Evolutionary conservation across 2,797 vertebrate species (phyloP).

Genomic region (Spheniscus humboldti): DNA sequence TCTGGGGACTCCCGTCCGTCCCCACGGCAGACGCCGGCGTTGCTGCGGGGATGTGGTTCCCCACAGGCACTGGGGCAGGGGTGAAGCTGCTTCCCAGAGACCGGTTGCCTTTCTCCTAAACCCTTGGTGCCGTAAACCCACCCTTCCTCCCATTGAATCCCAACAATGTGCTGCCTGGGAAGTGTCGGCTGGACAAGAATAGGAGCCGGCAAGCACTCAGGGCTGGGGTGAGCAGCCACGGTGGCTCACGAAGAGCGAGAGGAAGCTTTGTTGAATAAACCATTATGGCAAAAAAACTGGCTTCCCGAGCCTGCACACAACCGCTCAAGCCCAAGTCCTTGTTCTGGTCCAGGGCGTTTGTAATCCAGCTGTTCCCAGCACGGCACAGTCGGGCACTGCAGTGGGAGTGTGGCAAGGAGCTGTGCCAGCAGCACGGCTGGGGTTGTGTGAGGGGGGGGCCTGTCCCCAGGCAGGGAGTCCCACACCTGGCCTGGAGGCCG

Average conservation of each 20-base stretch:
- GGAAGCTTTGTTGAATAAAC: conserved; percentile 21
- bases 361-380: neutral
- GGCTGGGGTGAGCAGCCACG: neutral
- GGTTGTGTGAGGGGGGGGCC: neutral
- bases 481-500: rapidly evolving
- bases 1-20: rapidly evolving
- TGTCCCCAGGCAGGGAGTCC: neutral
- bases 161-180: conserved; percentile 55
- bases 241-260: neutral
- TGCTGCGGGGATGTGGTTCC: neutral
- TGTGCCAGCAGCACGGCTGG: rapidly evolving
- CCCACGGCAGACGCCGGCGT: rapidly evolving
- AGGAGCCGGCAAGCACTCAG: neutral
- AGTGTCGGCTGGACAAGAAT: conserved; percentile 17
- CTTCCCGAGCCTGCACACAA: neutral
- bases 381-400: rapidly evolving
- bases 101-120: neutral
- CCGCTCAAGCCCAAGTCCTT: rapidly evolving
- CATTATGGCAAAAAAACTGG: neutral
- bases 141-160: conserved; percentile 67
- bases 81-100: neutral
- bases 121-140: neutral
- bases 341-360: neutral
- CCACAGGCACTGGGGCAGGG: neutral
- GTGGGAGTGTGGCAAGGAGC: neutral